Conservation (phyloP, 2,888 invertebrate species). For the Xestia c-nigrum region DNA sequence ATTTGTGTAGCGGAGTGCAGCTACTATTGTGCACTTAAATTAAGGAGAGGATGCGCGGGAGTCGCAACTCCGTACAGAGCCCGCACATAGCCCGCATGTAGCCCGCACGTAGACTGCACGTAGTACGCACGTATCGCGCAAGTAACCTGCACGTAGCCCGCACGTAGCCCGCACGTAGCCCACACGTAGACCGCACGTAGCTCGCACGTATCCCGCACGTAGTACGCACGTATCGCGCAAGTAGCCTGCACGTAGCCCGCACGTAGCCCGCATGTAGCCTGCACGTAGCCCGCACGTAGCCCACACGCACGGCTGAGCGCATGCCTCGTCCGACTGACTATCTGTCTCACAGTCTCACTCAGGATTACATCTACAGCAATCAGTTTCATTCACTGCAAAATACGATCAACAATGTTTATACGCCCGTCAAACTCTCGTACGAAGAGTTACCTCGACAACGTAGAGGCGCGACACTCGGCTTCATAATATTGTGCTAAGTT, state of each 20-base stretch:
- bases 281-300: not conserved
- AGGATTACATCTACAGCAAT: not conserved
- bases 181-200: not conserved
- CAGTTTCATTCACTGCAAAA: conserved; percentile 17
- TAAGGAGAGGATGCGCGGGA: conserved; percentile 29
- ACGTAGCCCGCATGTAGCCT: not conserved
- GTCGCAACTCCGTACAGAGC: not conserved
- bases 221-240: too few relatives aligned
- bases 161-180: not conserved
- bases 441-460: conserved; percentile 8
- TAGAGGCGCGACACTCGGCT: conserved; percentile 10
- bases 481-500: conserved; percentile 35
- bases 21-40: conserved; percentile 64
- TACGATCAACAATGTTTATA: conserved; percentile 28
- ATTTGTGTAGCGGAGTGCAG: conserved; percentile 38
- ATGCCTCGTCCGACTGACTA: not conserved
- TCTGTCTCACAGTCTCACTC: not conserved
- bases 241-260: too few relatives aligned
- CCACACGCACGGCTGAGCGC: not conserved
- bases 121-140: too few relatives aligned
- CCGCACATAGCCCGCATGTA: too few relatives aligned
- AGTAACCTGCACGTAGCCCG: not conserved
- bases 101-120: not conserved
- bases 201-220: not conserved
- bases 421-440: conserved; percentile 9